Conservation (phyloP, 37 sponge, comb jelly and placozoan species). For the Geodia barretti region DNA sequence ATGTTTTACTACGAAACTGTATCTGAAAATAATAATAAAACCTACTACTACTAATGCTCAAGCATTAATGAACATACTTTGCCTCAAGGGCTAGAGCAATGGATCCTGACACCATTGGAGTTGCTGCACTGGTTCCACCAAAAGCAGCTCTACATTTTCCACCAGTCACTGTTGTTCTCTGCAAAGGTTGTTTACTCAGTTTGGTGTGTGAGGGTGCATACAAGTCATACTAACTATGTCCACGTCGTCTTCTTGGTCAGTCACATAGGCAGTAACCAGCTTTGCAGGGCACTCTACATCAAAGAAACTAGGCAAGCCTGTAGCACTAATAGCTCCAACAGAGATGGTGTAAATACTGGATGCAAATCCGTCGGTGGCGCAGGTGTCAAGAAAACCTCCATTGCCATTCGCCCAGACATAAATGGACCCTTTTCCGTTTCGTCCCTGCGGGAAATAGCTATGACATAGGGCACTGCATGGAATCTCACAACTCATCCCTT, state of each 20-base stretch:
- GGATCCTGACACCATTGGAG: conserved; percentile 50
- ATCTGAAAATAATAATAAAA: no score
- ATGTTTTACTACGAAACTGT: no score
- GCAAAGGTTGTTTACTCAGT: no score
- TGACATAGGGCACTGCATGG: not conserved
- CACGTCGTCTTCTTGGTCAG: no score
- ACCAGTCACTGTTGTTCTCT: conserved; percentile 26
- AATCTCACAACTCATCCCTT: conserved; percentile 6
- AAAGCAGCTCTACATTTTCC: conserved; percentile 25
- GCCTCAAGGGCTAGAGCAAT: conserved; percentile 73
- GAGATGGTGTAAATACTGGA: conserved; percentile 79
- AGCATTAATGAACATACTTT: no score
- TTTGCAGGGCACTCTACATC: conserved; percentile 75
- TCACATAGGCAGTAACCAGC: conserved; percentile 64
- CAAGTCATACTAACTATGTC: no score
- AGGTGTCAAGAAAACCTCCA: conserved; percentile 76
- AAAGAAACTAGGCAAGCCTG: conserved; percentile 69
- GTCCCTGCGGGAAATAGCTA: conserved; percentile 46
- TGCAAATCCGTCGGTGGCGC: conserved; percentile 85
- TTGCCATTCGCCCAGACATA: conserved; percentile 93
- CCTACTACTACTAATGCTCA: no score
- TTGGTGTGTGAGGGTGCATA: no score
- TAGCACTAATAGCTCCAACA: conserved; percentile 60
- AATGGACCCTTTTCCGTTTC: conserved; percentile 69
- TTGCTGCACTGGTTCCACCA: conserved; percentile 59